phyloP scores from a whole-genome alignment of 2,797 vertebrate genomes.

The Echeneis naucrates region DNA sequence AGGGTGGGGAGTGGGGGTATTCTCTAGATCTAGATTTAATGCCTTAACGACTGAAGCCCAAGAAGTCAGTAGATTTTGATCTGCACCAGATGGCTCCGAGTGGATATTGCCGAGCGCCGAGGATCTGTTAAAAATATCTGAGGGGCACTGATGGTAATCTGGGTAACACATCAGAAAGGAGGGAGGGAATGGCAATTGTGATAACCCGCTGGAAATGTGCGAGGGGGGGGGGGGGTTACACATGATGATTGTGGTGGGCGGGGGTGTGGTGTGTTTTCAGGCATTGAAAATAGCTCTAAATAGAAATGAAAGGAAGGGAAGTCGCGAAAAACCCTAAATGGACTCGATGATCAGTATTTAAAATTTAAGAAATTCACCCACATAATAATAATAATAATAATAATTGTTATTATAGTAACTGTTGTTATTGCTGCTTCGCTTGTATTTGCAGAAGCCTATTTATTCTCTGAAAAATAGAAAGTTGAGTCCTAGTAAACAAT shows the following conservation, averaged over 20 bases:
- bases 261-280: slow-evolving; percentile 64
- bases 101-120: slow-evolving; percentile 88
- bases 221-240: slow-evolving; percentile 84
- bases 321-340: slow-evolving; percentile 34
- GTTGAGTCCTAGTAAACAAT: slow-evolving; percentile 66
- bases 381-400: not conserved
- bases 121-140: slow-evolving; percentile 93
- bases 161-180: slow-evolving; percentile 90
- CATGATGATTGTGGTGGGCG: slow-evolving; percentile 72
- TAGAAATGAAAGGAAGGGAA: slow-evolving; percentile 68
- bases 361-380: not conserved
- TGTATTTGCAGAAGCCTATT: not conserved
- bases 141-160: slow-evolving; percentile 94
- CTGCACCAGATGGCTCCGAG: slow-evolving; percentile 92
- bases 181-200: slow-evolving; percentile 89
- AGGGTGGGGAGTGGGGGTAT: slow-evolving; percentile 11
- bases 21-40: slow-evolving; percentile 88
- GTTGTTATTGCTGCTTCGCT: not conserved
- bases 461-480: slow-evolving; percentile 13
- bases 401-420: not conserved
- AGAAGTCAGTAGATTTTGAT: slow-evolving; percentile 92
- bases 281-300: slow-evolving; percentile 81
- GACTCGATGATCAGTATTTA: not conserved
- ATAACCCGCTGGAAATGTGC: slow-evolving; percentile 91
- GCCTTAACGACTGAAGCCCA: slow-evolving; percentile 88